These are phyloP conservation scores for Tetropium fuscum DNA, from an alignment of 2,888 invertebrate species.

Conservation along the genomic window DNA sequence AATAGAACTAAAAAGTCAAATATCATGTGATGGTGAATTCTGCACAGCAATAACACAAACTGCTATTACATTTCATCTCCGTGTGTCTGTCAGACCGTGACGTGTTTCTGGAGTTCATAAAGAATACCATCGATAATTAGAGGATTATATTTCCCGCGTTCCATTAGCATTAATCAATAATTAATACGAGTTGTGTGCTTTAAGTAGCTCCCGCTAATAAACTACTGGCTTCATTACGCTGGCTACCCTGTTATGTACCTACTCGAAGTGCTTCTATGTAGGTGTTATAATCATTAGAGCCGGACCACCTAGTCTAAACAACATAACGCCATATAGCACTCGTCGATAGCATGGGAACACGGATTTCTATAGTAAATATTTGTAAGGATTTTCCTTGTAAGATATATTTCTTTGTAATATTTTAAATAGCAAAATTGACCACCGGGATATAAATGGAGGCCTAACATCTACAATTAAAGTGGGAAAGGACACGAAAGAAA, in stretches of 20 bases:
- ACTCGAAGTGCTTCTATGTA: slow-evolving; percentile 38
- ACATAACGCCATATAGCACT: slow-evolving; percentile 26
- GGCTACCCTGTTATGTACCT: slow-evolving; percentile 26
- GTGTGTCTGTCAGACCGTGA: background rate
- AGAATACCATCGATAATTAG: slow-evolving; percentile 47
- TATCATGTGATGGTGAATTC: too few relatives aligned
- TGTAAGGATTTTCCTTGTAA: too few relatives aligned
- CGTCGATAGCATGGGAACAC: too few relatives aligned
- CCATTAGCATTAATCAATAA: slow-evolving; percentile 56
- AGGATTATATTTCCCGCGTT: slow-evolving; percentile 48
- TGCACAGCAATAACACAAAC: too few relatives aligned
- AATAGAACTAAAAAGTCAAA: too few relatives aligned
- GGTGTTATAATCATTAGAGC: slow-evolving; percentile 45
- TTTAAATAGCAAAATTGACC: too few relatives aligned
- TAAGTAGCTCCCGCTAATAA: slow-evolving; percentile 47
- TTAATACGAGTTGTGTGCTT: slow-evolving; percentile 54
- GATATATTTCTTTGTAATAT: too few relatives aligned
- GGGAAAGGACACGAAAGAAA: too few relatives aligned
- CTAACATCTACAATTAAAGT: too few relatives aligned
- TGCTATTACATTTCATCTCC: background rate
- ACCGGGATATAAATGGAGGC: too few relatives aligned
- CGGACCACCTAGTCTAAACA: slow-evolving; percentile 44
- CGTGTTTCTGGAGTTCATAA: slow-evolving; percentile 47
- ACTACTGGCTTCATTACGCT: slow-evolving; percentile 49
- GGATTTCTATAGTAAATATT: too few relatives aligned